These are phyloP conservation scores for Myathropa florea DNA, from an alignment of 2,888 invertebrate species.

Conservation along the genomic window DNA sequence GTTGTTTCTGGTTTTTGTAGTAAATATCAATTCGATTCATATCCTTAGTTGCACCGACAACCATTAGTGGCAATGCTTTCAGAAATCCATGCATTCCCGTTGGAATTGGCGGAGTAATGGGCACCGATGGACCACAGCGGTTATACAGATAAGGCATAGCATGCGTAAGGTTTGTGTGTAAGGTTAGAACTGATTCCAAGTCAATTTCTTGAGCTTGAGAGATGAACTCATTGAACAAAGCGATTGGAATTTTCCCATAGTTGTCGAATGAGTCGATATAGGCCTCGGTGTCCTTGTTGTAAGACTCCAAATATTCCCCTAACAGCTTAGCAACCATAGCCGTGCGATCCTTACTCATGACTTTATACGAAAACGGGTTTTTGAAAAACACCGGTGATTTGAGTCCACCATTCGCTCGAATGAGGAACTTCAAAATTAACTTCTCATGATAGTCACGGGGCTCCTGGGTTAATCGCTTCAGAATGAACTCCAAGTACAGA, in stretches of 20 bases:
- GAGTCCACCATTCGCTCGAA: conserved; percentile 86
- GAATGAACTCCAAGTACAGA: conserved; percentile 87
- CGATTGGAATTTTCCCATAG: conserved; percentile 82
- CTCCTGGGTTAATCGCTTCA: conserved; percentile 84
- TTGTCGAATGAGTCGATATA: conserved; percentile 87
- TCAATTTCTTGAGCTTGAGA: conserved; percentile 82
- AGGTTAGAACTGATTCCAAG: conserved; percentile 78
- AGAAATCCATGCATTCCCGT: conserved; percentile 80
- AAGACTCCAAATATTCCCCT: conserved; percentile 91
- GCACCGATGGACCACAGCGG: conserved; percentile 77
- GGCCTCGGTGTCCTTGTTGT: conserved; percentile 90
- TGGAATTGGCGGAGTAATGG: conserved; percentile 79
- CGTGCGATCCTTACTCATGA: conserved; percentile 90
- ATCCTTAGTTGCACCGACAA: conserved; percentile 57
- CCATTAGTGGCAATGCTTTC: conserved; percentile 79
- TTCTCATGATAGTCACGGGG: conserved; percentile 80
- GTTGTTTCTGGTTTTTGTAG: conserved; percentile 36
- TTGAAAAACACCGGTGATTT: conserved; percentile 86
- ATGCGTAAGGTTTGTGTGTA: conserved; percentile 80
- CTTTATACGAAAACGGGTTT: conserved; percentile 83
- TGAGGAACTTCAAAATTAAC: conserved; percentile 88
- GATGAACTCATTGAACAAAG: conserved; percentile 84
- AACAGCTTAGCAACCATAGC: conserved; percentile 91
- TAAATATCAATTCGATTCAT: conserved; percentile 59
- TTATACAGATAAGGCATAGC: conserved; percentile 80